A percentile compares a stretch with the other conserved stretches of the same genome.
phyloP scores from a whole-genome alignment of 2,888 invertebrate species.

The Penaeus monodon region DNA sequence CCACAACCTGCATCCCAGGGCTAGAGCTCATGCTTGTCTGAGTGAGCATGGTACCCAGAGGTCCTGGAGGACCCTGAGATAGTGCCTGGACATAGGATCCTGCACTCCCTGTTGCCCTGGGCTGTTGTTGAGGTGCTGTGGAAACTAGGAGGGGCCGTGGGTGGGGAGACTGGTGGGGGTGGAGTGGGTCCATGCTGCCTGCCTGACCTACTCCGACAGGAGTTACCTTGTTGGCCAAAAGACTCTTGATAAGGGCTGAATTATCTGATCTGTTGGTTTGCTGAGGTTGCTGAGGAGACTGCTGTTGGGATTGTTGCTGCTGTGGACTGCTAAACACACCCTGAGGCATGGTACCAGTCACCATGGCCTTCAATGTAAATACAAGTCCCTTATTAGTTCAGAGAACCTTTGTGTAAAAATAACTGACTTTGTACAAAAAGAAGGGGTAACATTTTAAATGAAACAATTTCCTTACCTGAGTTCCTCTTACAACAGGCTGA shows the following conservation, averaged over 20 bases:
- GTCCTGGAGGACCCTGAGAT: constrained; percentile 52
- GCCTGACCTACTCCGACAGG: constrained; percentile 57
- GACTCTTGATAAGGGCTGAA: constrained; percentile 87
- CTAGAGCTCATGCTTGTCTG: constrained; percentile 41
- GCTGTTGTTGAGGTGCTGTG: constrained; percentile 48
- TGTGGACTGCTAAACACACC: constrained; percentile 60
- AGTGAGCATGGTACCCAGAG: constrained; percentile 53
- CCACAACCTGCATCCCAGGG: constrained; percentile 57
- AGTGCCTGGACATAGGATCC: constrained; percentile 54
- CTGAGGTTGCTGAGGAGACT: constrained; percentile 46
- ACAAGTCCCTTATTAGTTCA: constrained; percentile 58
- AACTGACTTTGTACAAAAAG: constrained; percentile 7
- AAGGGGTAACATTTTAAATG: neutral
- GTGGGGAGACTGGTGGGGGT: constrained; percentile 55
- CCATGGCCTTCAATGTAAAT: constrained; percentile 58
- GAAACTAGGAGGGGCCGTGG: constrained; percentile 51
- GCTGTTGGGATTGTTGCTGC: constrained; percentile 47
- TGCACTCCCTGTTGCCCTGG: constrained; percentile 44
- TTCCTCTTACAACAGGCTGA: constrained; percentile 19
- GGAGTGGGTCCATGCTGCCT: constrained; percentile 58
- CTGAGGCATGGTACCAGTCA: constrained; percentile 61
- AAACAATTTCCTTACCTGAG: constrained; percentile 45
- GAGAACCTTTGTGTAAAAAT: neutral
- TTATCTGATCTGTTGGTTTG: constrained; percentile 57
- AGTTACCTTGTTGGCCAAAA: constrained; percentile 92